Base-by-base conservation (phyloP, 2,113 vertebrate genomes). In the Anarhynchus alexandrinus region DNA sequence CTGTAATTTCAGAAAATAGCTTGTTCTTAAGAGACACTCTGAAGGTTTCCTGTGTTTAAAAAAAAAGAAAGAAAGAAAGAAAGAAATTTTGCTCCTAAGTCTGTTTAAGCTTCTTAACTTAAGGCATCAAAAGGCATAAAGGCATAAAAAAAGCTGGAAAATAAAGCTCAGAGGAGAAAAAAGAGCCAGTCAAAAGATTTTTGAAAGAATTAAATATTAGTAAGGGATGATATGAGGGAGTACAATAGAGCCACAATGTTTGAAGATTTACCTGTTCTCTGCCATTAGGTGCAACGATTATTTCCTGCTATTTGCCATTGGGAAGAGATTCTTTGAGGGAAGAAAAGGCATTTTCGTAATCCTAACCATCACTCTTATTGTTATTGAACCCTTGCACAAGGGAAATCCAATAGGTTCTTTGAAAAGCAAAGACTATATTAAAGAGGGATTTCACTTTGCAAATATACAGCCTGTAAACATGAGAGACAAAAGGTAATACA, bases 161-260 rank as follows among this genome's bases (percentile, higher is more conserved):
- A 94, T 82, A 80, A 93, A 88, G 49, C 87, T 96, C 85, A 66
- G 45, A 93, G 34, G 58, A 94, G 45, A 81, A 80, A 82, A 93
- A 69, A 62, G 47, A 88, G 18, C 6, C 40, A 93, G 49, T 74
- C 67, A 83, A 94, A 93, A 88, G 69, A 66, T 49, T 94, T 94
- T 90, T 86, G 72, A 91, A 94, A 95, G 71, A 93, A 97, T 95
- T 96, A 85, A 95, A 88, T 94, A 93, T 95, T 93, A 94, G 43
- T 73, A 96, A 62, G 25, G 43, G 47, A 81, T 93, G 79, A 95
- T 86, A 67, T 29, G 59, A 93, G 52, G 23, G 72, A 90, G 34
- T 54, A 94, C 58, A 97, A 96, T 82, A 85, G n/a, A 84, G 11
- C 27, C 77, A 91, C 61, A 45, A 91, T 57, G 82, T 90, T 74